Percentiles rank a stretch among this genome's conserved stretches.
Conservation (phyloP, 2,113 vertebrate species). For the Zosterops japonicus region DNA sequence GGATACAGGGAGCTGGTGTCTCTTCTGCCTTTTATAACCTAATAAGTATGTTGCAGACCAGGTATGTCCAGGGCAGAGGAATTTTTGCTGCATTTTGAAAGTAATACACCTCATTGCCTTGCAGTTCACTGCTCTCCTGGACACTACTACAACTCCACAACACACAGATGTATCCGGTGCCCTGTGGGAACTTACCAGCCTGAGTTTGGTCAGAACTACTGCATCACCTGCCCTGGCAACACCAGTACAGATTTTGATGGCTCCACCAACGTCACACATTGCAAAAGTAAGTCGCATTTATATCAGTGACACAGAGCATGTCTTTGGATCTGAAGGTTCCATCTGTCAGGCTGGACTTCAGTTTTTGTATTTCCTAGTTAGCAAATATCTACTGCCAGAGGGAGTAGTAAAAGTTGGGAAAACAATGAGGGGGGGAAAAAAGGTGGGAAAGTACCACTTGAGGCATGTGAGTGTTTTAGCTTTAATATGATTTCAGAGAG, state of each 20-base stretch:
- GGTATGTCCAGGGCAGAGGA: background rate
- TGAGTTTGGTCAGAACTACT: conserved; percentile 83
- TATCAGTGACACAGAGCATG: background rate
- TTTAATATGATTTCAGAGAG: background rate
- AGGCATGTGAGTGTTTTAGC: background rate
- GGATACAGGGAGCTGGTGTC: background rate
- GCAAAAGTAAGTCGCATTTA: conserved; percentile 76
- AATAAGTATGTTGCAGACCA: background rate
- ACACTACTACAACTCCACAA: conserved; percentile 81
- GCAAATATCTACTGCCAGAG: background rate
- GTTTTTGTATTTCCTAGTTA: background rate
- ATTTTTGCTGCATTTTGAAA: background rate
- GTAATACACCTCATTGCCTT: background rate
- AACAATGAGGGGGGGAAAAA: background rate
- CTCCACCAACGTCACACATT: conserved; percentile 82
- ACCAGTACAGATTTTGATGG: conserved; percentile 86
- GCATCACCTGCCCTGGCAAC: conserved; percentile 80
- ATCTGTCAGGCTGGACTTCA: background rate
- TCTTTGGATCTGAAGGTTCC: background rate
- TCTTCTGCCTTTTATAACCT: background rate
- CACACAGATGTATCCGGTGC: conserved; percentile 80
- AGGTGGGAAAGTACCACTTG: background rate
- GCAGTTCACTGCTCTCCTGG: conserved; percentile 85
- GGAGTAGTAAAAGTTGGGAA: background rate
- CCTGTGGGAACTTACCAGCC: conserved; percentile 81